Evolutionary conservation across 2,113 vertebrate species (phyloP).

Genomic region (Nesoenas mayeri): DNA sequence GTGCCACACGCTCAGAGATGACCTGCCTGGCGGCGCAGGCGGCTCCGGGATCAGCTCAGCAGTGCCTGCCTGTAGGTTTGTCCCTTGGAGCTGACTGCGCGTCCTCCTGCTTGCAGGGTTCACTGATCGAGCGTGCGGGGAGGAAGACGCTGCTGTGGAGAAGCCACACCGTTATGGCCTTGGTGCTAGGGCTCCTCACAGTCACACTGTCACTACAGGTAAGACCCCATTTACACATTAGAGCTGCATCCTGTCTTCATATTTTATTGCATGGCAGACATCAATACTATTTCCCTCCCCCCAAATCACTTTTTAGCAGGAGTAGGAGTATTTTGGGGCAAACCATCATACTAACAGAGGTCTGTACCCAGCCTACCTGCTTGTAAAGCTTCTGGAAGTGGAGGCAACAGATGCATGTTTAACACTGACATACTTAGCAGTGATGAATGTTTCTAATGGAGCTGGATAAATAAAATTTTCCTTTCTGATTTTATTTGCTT

Average conservation of each 20-base stretch:
- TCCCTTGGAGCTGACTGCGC: background rate
- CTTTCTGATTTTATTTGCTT: background rate
- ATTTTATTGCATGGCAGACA: background rate
- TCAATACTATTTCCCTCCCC: background rate
- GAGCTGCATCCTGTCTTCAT: background rate
- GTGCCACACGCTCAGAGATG: background rate
- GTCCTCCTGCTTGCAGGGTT: slow-evolving; percentile 66
- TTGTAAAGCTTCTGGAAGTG: background rate
- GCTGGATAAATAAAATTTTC: background rate
- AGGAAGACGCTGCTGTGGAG: slow-evolving; percentile 74
- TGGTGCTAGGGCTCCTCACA: slow-evolving; percentile 76
- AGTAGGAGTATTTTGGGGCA: background rate
- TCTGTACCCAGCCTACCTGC: background rate
- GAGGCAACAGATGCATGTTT: background rate
- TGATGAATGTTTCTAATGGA: background rate
- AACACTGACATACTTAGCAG: background rate
- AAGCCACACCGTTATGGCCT: slow-evolving; percentile 71
- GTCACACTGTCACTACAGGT: slow-evolving; percentile 79
- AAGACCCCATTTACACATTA: background rate
- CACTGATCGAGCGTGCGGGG: slow-evolving; percentile 75
- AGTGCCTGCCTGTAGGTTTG: background rate
- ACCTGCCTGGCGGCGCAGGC: background rate
- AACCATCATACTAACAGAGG: background rate
- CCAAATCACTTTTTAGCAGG: background rate
- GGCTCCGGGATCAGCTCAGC: background rate